Conservation (phyloP, 2,113 vertebrate species). For the Oplegnathus fasciatus region DNA sequence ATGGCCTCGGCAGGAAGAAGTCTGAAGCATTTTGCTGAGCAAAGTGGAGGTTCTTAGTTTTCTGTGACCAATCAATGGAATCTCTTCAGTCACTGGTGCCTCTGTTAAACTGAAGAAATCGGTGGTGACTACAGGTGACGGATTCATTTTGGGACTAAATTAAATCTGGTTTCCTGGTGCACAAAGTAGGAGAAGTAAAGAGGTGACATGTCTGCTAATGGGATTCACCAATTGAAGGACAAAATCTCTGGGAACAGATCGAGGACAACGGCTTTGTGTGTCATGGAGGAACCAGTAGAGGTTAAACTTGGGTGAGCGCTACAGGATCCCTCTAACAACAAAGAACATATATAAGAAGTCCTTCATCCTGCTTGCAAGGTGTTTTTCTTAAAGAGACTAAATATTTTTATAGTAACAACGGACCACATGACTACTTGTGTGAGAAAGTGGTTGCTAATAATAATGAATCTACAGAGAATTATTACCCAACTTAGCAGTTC, state of each 20-base stretch:
- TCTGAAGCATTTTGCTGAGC: conserved; percentile 52
- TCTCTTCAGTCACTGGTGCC: conserved; percentile 10
- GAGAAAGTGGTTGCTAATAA: not conserved
- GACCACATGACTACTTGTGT: not conserved
- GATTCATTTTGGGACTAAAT: conserved; percentile 48
- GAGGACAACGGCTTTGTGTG: not conserved
- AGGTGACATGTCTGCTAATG: not conserved
- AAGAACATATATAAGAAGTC: not conserved
- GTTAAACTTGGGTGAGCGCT: not conserved
- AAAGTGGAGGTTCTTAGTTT: conserved; percentile 68
- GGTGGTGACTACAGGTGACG: conserved; percentile 35
- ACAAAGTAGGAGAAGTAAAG: conserved; percentile 12
- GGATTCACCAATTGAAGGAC: not conserved
- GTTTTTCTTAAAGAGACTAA: not conserved
- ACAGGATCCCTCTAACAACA: not conserved
- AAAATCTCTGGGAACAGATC: conserved; percentile 5
- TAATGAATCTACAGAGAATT: not conserved
- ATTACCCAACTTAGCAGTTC: too few species aligned
- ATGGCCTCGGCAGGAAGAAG: conserved; percentile 65
- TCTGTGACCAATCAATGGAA: conserved; percentile 57
- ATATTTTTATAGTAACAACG: too few species aligned
- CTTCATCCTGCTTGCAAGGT: not conserved
- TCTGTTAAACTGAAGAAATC: conserved; percentile 35
- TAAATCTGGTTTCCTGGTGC: conserved; percentile 35
- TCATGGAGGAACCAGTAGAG: not conserved